Evolutionary conservation across 2,888 invertebrate genomes (phyloP).

Genomic region (Drosophila kuntzei): DNA sequence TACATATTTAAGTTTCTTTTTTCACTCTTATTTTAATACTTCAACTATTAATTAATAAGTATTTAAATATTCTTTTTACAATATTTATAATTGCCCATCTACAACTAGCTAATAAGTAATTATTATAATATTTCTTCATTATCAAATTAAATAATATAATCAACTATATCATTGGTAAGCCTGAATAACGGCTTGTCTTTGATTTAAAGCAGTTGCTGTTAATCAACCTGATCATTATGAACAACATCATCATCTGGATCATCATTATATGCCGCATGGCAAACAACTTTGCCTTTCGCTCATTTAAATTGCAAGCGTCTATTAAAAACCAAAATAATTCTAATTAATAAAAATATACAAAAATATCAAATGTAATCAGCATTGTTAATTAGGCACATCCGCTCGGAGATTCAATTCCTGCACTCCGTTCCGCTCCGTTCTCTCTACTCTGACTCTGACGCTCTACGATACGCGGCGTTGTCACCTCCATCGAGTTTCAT

Average conservation of each 20-base stretch:
- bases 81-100: too few species aligned
- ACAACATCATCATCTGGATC: conserved; percentile 3
- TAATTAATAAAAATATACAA: conserved; percentile 67
- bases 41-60: too few species aligned
- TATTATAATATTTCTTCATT: neutral
- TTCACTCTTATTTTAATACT: too few species aligned
- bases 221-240: conserved; percentile 13
- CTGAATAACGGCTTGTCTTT: conserved; percentile 27
- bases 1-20: neutral
- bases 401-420: conserved; percentile 34
- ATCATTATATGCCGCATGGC: conserved; percentile 20
- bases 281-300: conserved; percentile 59
- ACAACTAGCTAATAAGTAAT: too few species aligned
- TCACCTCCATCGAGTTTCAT: conserved; percentile 71
- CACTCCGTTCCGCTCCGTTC: neutral
- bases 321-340: conserved; percentile 42
- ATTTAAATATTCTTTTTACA: too few species aligned
- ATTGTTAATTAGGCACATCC: conserved; percentile 78
- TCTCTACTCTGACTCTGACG: neutral
- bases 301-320: conserved; percentile 52
- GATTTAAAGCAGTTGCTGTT: conserved; percentile 16
- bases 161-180: conserved; percentile 33
- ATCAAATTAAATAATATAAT: conserved; percentile 4
- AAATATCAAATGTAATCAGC: conserved; percentile 71
- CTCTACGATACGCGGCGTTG: conserved; percentile 46